Percentiles rank a stretch among this genome's conserved stretches.
These are phyloP conservation scores for Porites lobata DNA, from an alignment of 92 coral and sea anemone species.

Conservation along the genomic window DNA sequence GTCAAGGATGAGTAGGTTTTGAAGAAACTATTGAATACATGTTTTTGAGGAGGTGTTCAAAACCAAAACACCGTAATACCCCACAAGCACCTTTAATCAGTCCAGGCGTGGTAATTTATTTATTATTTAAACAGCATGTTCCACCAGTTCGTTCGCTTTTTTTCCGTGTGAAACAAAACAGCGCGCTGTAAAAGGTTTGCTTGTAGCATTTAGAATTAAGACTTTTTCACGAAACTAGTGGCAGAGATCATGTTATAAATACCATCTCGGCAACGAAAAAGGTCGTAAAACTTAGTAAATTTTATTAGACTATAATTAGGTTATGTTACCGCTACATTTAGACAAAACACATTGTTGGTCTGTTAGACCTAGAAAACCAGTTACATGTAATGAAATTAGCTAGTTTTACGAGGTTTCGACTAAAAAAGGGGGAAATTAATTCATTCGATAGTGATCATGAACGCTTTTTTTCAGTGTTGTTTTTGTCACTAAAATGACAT, in stretches of 20 bases:
- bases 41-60: slow-evolving; percentile 12
- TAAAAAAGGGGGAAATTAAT: too few relatives aligned
- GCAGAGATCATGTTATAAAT: not conserved
- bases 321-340: not conserved
- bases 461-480: not conserved
- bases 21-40: slow-evolving; percentile 6
- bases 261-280: not conserved
- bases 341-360: not conserved
- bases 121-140: slow-evolving; percentile 8
- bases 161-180: slow-evolving; percentile 19
- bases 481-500: not conserved
- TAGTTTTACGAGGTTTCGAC: too few relatives aligned
- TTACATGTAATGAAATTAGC: not conserved
- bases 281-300: not conserved
- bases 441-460: too few relatives aligned
- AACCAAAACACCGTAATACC: not conserved
- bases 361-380: not conserved
- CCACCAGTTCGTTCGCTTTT: not conserved
- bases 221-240: too few relatives aligned
- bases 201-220: not conserved
- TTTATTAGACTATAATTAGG: not conserved
- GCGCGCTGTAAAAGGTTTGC: not conserved
- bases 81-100: slow-evolving; percentile 18
- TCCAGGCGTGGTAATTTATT: slow-evolving; percentile 22
- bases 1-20: not conserved